Evolutionary conservation across 2,113 vertebrate species (phyloP), one percentile per base, ranked within the genome.

Genomic region (Calidris pygmaea): DNA sequence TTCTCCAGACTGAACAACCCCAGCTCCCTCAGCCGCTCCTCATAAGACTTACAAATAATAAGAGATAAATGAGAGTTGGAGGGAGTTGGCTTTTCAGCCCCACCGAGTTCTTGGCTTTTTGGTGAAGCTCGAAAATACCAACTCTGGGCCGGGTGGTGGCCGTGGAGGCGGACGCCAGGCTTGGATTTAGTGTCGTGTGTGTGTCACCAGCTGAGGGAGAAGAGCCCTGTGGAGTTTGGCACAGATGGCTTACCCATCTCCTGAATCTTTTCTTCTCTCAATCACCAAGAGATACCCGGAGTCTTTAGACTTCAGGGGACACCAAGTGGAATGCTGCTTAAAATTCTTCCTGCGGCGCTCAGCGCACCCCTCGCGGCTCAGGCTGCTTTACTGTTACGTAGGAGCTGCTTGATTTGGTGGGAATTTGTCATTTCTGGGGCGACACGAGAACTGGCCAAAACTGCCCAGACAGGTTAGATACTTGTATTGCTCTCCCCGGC

Each of bases 211-310:
- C 47, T 71, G 83, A 27, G 19, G 29, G 47, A 85, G 70, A 53
- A 3, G 16, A 53, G 34, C 1, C 0, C 6, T 3, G 1, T 20
- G 21, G 13, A 34, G 26, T 53, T 60, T 1, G 10, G 15, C 73
- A 55, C 45, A 67, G 59, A 35, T 65, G 62, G 37, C 48, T 19
- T 24, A 60, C 1, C 2, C 27, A 37, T 13, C 32, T 55, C 27
- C 41, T 50, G 18, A 60, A 63, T 71, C 21, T 62, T 62, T 32
- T 70, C 22, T 29, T 66, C 87, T 90, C 86, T 71, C 27, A 48
- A 9, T 56, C 74, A 48, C 60, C 32, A 75, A 75, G 84, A 82
- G 52, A 37, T 16, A 34, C 7, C 14, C 20, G 8, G 62, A 68
- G 14, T 8, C 16, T 67, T 13, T 14, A 45, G 7, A 14, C 53